Evolutionary conservation across 2,113 vertebrate genomes (phyloP).

Genomic region (Taurulus bubalis): DNA sequence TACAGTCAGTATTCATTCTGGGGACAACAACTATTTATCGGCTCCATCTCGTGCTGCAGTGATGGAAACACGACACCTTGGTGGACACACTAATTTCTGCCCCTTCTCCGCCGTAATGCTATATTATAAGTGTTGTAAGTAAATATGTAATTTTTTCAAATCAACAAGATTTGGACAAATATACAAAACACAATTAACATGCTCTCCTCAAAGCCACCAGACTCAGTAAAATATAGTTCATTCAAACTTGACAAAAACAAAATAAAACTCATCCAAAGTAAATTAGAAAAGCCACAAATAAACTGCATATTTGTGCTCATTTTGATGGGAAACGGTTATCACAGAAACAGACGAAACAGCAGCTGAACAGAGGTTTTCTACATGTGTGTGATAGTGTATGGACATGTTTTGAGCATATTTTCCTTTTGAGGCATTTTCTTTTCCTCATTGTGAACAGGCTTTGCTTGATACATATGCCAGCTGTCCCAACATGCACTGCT

Average conservation of each 20-base stretch:
- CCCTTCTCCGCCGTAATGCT: background rate
- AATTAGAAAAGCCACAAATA: too few relatives aligned
- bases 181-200: background rate
- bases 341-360: conserved; percentile 32
- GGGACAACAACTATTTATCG: background rate
- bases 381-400: background rate
- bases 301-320: background rate
- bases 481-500: conserved; percentile 74
- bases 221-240: background rate
- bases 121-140: background rate
- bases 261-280: background rate
- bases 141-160: background rate
- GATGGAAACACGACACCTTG: background rate
- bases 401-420: conserved; percentile 42
- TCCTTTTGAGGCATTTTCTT: conserved; percentile 49
- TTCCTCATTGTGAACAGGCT: conserved; percentile 62
- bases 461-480: conserved; percentile 50
- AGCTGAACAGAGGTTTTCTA: conserved; percentile 26
- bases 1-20: background rate
- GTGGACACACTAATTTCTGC: background rate
- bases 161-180: background rate
- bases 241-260: background rate
- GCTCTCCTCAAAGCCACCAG: background rate
- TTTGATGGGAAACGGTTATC: background rate
- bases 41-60: background rate